Base-by-base conservation (phyloP, 1,140 invertebrate genomes). In the Scylla paramamosain region DNA sequence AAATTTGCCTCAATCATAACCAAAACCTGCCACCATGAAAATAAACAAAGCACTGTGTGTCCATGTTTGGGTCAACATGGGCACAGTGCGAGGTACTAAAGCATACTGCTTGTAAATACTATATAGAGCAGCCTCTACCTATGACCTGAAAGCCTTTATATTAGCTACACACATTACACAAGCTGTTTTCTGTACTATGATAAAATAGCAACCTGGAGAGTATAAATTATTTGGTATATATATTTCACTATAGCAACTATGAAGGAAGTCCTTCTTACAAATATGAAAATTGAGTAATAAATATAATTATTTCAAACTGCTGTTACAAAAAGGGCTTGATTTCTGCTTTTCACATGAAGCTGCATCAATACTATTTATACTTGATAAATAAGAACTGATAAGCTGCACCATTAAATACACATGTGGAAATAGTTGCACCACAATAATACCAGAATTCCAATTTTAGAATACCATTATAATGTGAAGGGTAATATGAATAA, bases 201-300 rank as follows among this genome's bases (percentile, higher is more conserved):
- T 77, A n/a, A n/a, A 77, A 77, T n/a, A n/a, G 67, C 67, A 77
- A n/a, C 67, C 67, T n/a, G n/a, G 67, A 77, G 25, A 20, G 25
- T 77, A 77, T 77, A 12, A 59, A 20, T 59, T 59, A 12, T 14
- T 59, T 59, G 52, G 52, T 77, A n/a, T 25, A n/a, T 77, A 77
- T 20, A 77, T n/a, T 77, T 77, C 67, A 77, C n/a, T n/a, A 77
- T 77, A 77, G 67, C 67, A 77, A 77, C 67, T 20, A 77, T 77
- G n/a, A 20, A 77, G 16, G 25, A 20, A 77, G 67, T 77, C n/a
- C 25, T 10, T 16, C 59, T 77, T 77, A 77, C 67, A 77, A 77
- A n/a, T n/a, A 77, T 77, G 25, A 77, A 77, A 77, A n/a, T 7
- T 77, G n/a, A n/a, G 67, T n/a, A 77, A 7, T n/a, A n/a, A 77